Conservation (phyloP, 2,888 invertebrate species). For the Eilema caniola region DNA sequence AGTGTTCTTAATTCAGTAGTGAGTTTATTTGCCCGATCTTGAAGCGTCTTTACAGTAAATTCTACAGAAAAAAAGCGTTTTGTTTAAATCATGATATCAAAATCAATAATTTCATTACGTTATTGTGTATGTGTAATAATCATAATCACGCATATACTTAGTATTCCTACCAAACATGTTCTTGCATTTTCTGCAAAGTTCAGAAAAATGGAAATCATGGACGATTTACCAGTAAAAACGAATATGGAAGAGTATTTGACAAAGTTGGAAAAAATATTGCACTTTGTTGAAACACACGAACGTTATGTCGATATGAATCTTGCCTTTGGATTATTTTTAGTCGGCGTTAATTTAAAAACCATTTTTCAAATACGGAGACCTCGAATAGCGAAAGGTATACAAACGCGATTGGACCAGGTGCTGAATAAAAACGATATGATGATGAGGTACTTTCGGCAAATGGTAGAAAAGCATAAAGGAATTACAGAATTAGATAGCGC, state of each 20-base stretch:
- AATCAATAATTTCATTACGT: constrained; percentile 24
- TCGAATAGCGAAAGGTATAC: constrained; percentile 7
- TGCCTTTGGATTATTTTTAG: constrained; percentile 67
- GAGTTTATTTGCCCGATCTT: constrained; percentile 51
- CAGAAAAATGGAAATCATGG: constrained; percentile 18
- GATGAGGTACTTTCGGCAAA: constrained; percentile 24
- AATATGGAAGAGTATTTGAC: constrained; percentile 59
- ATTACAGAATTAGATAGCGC: neutral
- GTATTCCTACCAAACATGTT: constrained; percentile 19
- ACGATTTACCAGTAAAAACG: constrained; percentile 51
- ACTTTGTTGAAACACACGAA: constrained; percentile 53
- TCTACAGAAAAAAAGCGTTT: constrained; percentile 3
- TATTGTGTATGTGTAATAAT: constrained; percentile 16
- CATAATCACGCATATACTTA: constrained; percentile 2
- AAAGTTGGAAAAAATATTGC: constrained; percentile 53
- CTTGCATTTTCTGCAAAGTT: neutral
- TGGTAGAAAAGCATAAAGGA: constrained; percentile 15
- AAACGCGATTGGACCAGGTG: constrained; percentile 25
- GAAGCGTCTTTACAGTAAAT: constrained; percentile 33
- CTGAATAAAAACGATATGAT: constrained; percentile 23
- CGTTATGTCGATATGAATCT: constrained; percentile 61
- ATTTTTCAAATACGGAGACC: constrained; percentile 14
- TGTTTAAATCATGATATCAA: constrained; percentile 17
- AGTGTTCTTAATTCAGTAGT: constrained; percentile 28
- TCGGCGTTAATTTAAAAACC: constrained; percentile 56